A percentile compares a stretch with the other conserved stretches of the same genome.
These are phyloP conservation scores for Zoanthus sociatus DNA, from an alignment of 92 coral and sea anemone species.

Conservation along the genomic window DNA sequence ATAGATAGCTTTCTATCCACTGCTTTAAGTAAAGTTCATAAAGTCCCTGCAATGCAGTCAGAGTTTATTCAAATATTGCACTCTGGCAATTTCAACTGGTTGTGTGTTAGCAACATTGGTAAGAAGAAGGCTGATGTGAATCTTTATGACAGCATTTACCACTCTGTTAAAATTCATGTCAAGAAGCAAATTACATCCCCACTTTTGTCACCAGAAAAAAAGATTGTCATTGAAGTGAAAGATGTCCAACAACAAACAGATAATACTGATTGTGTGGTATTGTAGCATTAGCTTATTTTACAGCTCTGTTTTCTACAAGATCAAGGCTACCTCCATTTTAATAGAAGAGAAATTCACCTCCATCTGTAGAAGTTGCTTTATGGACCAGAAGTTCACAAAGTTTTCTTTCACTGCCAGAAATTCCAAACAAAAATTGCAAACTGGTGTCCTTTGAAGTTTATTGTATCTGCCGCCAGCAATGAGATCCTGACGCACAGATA, in stretches of 20 bases:
- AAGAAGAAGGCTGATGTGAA: background rate
- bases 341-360: background rate
- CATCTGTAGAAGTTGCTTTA: background rate
- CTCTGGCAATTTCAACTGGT: background rate
- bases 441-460: too few relatives aligned
- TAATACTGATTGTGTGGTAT: constrained; percentile 2
- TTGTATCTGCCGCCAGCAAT: too few relatives aligned
- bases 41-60: background rate
- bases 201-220: background rate
- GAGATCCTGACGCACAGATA: too few relatives aligned
- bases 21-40: background rate
- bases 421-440: background rate
- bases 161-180: background rate
- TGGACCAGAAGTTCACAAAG: background rate
- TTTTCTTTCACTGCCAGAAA: background rate
- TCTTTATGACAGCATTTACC: background rate
- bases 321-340: background rate
- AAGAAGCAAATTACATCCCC: background rate
- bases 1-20: background rate
- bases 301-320: constrained; percentile 9
- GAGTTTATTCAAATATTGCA: background rate
- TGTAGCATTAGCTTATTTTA: constrained; percentile 6
- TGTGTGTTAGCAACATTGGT: background rate
- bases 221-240: background rate
- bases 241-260: constrained; percentile 3